Base-by-base conservation (phyloP, 2,797 vertebrate species). In the Acipenser transmontanus region DNA sequence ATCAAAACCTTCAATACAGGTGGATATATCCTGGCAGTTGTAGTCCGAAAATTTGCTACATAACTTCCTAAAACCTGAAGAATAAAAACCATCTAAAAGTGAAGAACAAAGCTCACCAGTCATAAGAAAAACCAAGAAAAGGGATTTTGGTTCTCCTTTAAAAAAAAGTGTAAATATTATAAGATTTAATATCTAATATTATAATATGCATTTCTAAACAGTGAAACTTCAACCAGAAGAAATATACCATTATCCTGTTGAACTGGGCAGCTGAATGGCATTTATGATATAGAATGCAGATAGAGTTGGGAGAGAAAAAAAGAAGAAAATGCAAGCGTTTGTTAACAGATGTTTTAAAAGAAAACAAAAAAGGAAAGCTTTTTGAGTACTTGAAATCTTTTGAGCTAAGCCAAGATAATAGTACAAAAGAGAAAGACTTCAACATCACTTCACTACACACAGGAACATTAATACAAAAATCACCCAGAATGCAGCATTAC, bases 191-290 rank as follows among this genome's bases (percentile, higher is more conserved):
- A 34, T 34, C 34, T 34, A 34, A 34, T 34, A 13, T 57, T 57
- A 57, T 57, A 13, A 57, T 57, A 57, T 57, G 54, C 9, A 34
- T 34, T 34, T 34, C 34, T 34, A 13, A 57, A 57, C 54, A 57
- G 12, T 7, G 12, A 6, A 11, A 7, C 12, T 57, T 57, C 54
- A 57, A n/a, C 14, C 7, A 57, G 12, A 57, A 57, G 1, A 57
- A 57, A 76, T 66, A 74, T 51, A 70, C 71, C 73, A 73, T 71
- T 68, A 78, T 65, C 65, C 69, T 73, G 71, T 68, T 74, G 74
- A 78, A 73, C 70, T 71, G 8, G 63, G 50, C 73, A 20, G 54
- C 6, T n/a, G 14, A 13, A 57, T 6, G 7, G 63, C 66, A 76
- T 62, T 13, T 61, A 71, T 70, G 71, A 70, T 64, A 66, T 61